Evolutionary conservation across 2,888 invertebrate genomes (phyloP).

Genomic region (Calliopum simillimum): DNA sequence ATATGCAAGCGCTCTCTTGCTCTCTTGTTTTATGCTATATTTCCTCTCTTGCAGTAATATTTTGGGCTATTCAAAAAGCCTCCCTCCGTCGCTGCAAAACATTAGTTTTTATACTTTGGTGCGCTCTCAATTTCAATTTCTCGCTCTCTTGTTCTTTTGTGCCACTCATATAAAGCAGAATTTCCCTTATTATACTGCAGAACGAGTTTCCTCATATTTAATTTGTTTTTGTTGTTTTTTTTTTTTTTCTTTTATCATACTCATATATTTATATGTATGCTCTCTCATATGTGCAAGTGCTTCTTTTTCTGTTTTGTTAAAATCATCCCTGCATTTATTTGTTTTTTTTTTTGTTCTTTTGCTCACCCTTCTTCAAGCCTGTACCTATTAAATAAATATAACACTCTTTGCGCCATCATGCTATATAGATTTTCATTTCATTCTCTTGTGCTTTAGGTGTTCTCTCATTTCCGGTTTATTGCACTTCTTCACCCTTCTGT

Average conservation of each 20-base stretch:
- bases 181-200: slow-evolving; percentile 14
- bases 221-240: no score
- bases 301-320: not conserved
- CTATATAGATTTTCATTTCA: not conserved
- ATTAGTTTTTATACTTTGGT: no score
- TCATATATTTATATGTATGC: not conserved
- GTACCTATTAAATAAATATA: not conserved
- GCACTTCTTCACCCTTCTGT: slow-evolving; percentile 5
- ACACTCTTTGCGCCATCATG: not conserved
- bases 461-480: slow-evolving; percentile 35
- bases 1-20: not conserved
- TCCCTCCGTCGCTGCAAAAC: not conserved
- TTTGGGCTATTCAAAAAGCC: not conserved
- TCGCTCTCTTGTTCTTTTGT: slow-evolving; percentile 6
- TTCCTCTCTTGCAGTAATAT: slow-evolving; percentile 1
- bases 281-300: slow-evolving; percentile 6
- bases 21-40: not conserved
- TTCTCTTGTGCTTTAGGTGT: not conserved
- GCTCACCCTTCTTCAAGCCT: not conserved
- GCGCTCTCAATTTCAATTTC: not conserved
- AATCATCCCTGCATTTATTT: slow-evolving; percentile 25
- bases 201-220: no score
- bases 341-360: not conserved
- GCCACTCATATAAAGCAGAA: not conserved
- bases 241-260: no score